These are phyloP conservation scores for Mirounga angustirostris DNA, from an alignment of 2,113 vertebrate species.

Conservation along the genomic window DNA sequence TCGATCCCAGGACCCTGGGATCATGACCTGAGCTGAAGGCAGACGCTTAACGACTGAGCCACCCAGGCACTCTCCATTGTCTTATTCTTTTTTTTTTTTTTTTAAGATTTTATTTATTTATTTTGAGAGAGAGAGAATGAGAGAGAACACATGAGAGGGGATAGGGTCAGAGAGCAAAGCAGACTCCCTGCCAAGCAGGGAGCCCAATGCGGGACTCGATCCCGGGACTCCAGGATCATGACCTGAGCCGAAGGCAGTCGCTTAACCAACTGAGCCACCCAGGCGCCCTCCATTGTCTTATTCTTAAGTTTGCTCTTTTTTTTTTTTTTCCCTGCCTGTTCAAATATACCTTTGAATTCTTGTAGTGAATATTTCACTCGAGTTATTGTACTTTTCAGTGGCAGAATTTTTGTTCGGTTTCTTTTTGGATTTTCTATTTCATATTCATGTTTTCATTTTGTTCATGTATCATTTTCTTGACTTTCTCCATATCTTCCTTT, in stretches of 20 bases:
- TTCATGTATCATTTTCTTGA: neutral
- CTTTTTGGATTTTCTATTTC: neutral
- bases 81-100: neutral
- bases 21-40: too few species aligned
- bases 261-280: too few species aligned
- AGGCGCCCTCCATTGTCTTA: neutral
- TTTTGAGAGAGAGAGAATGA: too few species aligned
- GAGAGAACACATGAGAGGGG: too few species aligned
- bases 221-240: too few species aligned
- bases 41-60: too few species aligned
- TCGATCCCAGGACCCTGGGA: too few species aligned
- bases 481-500: neutral
- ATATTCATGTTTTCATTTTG: neutral
- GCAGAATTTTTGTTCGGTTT: neutral
- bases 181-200: too few species aligned
- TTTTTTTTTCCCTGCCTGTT: neutral
- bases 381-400: neutral
- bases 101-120: neutral
- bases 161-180: too few species aligned
- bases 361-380: neutral
- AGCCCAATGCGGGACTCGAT: too few species aligned
- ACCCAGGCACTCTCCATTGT: neutral
- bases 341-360: neutral
- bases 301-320: neutral
- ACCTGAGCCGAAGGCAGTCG: too few species aligned